Evolutionary conservation across 1,140 invertebrate genomes (phyloP), one percentile per base, ranked within the genome.

Genomic region (Drosophila lini): DNA sequence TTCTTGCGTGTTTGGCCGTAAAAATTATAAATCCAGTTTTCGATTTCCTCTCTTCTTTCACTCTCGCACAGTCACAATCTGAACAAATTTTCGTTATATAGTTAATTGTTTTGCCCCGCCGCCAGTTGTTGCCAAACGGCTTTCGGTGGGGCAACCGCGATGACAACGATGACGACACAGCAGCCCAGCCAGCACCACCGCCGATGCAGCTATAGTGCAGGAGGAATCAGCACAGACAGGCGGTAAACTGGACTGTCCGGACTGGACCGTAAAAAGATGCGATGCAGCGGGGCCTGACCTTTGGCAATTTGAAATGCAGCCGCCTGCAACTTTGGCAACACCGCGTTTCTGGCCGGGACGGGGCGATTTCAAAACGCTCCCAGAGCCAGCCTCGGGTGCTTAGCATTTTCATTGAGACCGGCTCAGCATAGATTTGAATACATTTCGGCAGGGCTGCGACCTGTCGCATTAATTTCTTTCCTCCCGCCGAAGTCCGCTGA

Each of bases 1-100:
- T 90, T 90, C 82, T 90, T 90, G 86, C 79, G 79, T 83, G 81
- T 78, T 79, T 75, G 76, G 74, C 62, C 78, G 81, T 84, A 63
- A 64, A 82, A 82, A 88, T 88, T 78, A 81, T 73, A 80, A 80
- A 83, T 83, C 80, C 80, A 83, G 80, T 83, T 82, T 82, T 84
- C 48, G 53, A 64, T 74, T 80, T 83, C 69, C 84, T 89, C 74
- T 80, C 80, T 89, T 90, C 77, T 89, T 88, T 88, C 84, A 89
- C 84, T 83, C 77, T 57, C 63, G 31, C 55, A 57, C 32, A 61
- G 42, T 86, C 76, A 70, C 83, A 89, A 88, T 83, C 77, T 88
- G 76, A 61, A 86, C 56, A 82, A 88, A 88, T 83, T 88, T 86
- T 86, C 76, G 82, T 86, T 83, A 63, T 84, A 89, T 78, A 77